These are phyloP conservation scores for Kryphioiulus occultus DNA, from an alignment of 2,888 invertebrate genomes.

Conservation along the genomic window DNA sequence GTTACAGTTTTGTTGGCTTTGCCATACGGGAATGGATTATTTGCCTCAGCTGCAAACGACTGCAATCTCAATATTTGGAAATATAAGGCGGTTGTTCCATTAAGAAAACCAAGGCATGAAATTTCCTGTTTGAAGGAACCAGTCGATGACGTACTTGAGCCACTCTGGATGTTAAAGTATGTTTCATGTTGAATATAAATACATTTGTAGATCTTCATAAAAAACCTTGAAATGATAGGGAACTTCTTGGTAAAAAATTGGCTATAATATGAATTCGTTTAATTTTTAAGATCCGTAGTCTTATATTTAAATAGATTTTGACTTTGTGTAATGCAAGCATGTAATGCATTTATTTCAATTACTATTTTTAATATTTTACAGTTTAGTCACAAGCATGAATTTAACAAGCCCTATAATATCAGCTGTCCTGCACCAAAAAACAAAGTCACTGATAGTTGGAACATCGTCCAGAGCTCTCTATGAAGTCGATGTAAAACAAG, in stretches of 20 bases:
- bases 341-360: too few relatives aligned
- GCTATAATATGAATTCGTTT: neutral
- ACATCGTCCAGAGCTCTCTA: neutral
- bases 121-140: neutral
- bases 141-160: neutral
- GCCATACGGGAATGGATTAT: neutral
- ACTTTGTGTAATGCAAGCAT: too few relatives aligned
- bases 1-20: neutral
- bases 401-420: neutral
- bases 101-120: neutral
- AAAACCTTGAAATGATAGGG: too few relatives aligned
- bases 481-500: neutral
- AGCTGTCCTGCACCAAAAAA: neutral
- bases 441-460: neutral
- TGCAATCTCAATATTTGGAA: slow-evolving; percentile 4
- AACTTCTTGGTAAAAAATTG: neutral
- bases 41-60: slow-evolving; percentile 1
- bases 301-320: too few relatives aligned
- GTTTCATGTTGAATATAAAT: neutral
- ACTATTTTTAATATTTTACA: neutral
- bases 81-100: neutral
- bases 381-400: neutral
- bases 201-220: too few relatives aligned
- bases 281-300: too few relatives aligned
- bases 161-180: slow-evolving; percentile 41